Base-by-base conservation (phyloP, 1,140 invertebrate species). In the Drosophila novamexicana region DNA sequence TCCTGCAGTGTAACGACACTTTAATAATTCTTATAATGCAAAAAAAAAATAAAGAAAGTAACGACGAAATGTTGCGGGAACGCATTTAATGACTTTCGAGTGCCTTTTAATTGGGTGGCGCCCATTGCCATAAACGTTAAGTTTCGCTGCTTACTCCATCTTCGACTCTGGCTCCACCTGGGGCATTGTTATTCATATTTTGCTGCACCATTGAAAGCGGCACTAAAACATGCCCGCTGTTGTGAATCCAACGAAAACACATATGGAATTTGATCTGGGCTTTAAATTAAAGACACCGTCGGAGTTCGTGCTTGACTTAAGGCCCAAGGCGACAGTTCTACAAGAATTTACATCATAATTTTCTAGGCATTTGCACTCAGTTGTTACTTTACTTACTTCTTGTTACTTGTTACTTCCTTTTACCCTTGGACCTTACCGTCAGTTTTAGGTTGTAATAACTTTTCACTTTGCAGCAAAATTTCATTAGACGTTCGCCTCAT, bases 1-100 rank as follows among this genome's bases (percentile, higher is more conserved):
- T 72, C 73, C 81, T 16, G 64, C 61, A 50, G 68, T 82, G 81
- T 79, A 86, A 86, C 68, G 76, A 82, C 79, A 88, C 75, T 86
- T 86, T 82, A 88, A 88, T 88, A 88, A 82, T 86, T 86, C 71
- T 86, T 65, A 77, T 82, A 86, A 82, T 88, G 83, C 75, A 70
- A 83, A 83, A 83, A 83, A 32, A 79, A 83, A 18, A 18, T 65
- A 45, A 68, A 32, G n/a, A 32, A 14, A 22, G 6, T 10, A 6
- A 2, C 65, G 52, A 45, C 77, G 66, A 84, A 67, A 77, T 77
- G 64, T 77, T 77, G 73, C 66, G 52, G 37, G 36, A 16, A 14
- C 37, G 47, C n/a, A 40, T 88, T 85, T 85, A 75, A 86, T 85
- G 79, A 49, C 63, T 75, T 14, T 49, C 77, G 70, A 86, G 82